These are phyloP conservation scores for Sebastes reedi DNA, from an alignment of 2,797 vertebrate genomes.

Conservation along the genomic window DNA sequence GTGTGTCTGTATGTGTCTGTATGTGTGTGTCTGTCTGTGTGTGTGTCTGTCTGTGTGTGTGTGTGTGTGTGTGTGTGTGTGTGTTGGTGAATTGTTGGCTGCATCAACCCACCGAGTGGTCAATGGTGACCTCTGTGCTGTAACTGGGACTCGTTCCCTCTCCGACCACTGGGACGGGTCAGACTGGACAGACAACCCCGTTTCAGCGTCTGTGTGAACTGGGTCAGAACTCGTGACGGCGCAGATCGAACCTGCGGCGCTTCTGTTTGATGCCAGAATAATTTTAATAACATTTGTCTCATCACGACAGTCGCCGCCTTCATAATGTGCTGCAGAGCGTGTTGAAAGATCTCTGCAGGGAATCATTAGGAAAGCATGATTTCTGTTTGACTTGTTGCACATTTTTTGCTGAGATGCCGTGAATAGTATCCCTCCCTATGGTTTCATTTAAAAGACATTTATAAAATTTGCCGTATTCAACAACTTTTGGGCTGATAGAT, in stretches of 20 bases:
- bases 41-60: background rate
- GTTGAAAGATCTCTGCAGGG: background rate
- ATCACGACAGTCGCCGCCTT: background rate
- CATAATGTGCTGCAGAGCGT: background rate
- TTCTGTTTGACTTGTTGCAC: background rate
- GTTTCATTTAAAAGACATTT: background rate
- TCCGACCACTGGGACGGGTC: background rate
- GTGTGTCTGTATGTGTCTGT: background rate
- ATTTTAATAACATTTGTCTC: background rate
- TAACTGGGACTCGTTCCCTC: background rate
- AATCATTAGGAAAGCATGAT: background rate
- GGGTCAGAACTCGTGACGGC: constrained; percentile 9
- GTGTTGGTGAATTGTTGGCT: background rate
- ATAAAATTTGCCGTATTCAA: background rate
- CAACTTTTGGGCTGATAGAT: background rate
- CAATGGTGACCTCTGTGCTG: background rate
- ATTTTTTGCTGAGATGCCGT: background rate
- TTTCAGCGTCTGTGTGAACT: constrained; percentile 20
- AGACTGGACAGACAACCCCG: background rate
- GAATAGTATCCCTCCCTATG: background rate
- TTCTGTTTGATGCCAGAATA: background rate
- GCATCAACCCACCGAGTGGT: background rate
- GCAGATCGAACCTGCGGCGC: background rate
- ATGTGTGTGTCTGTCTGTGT: background rate
- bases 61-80: too few species aligned